A percentile compares a stretch with the other conserved stretches of the same genome.
Conservation (phyloP, 2,113 vertebrate genomes). For the Procavia capensis region DNA sequence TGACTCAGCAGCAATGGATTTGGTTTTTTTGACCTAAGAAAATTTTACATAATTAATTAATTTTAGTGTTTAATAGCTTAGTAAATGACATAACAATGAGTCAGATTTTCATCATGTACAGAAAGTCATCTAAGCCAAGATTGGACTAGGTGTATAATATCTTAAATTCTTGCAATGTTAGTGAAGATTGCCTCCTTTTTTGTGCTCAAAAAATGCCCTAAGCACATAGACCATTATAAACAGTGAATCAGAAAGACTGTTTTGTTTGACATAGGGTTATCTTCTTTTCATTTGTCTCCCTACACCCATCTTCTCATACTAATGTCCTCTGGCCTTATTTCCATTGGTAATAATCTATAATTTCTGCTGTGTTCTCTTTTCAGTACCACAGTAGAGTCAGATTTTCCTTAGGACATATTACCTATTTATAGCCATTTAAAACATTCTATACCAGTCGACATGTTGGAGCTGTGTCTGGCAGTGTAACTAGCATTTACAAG, state of each 20-base stretch:
- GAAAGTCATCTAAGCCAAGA: slow-evolving; percentile 27
- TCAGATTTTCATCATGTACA: slow-evolving; percentile 27
- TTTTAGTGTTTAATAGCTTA: slow-evolving; percentile 52
- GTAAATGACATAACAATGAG: slow-evolving; percentile 11
- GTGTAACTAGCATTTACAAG: slow-evolving; percentile 85
- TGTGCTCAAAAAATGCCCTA: slow-evolving; percentile 65
- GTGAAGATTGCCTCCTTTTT: slow-evolving; percentile 24
- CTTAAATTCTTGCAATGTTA: slow-evolving; percentile 70
- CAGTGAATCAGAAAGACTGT: slow-evolving; percentile 75
- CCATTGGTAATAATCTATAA: slow-evolving; percentile 80
- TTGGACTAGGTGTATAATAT: slow-evolving; percentile 4
- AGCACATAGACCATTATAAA: slow-evolving; percentile 69
- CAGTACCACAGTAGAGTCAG: slow-evolving; percentile 61
- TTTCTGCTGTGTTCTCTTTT: slow-evolving; percentile 77
- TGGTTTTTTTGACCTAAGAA: no score
- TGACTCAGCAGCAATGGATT: no score
- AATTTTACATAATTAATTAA: slow-evolving; percentile 19
- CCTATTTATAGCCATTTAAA: slow-evolving; percentile 80
- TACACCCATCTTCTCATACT: slow-evolving; percentile 57
- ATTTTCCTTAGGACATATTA: slow-evolving; percentile 77
- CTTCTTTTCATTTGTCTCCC: slow-evolving; percentile 73
- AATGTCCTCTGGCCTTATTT: slow-evolving; percentile 77
- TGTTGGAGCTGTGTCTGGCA: slow-evolving; percentile 72
- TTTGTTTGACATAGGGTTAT: slow-evolving; percentile 69
- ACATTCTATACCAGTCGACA: slow-evolving; percentile 78